Conservation (phyloP, 1,140 invertebrate species). For the Bombus turneri region DNA sequence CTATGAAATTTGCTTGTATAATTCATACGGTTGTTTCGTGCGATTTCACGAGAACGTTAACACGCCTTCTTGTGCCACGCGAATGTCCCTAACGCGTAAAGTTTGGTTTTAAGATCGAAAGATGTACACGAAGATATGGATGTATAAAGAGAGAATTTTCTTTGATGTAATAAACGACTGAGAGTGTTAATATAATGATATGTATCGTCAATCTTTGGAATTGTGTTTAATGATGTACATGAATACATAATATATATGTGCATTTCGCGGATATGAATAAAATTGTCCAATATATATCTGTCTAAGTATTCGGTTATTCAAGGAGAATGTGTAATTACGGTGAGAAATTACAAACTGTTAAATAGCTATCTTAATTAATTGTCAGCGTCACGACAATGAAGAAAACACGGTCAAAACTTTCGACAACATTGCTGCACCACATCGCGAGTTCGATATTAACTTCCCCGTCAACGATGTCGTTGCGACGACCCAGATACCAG, state of each 20-base stretch:
- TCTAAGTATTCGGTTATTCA: neutral
- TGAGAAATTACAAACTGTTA: neutral
- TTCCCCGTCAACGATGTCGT: neutral
- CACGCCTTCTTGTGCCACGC: neutral
- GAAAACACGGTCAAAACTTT: conserved; percentile 9
- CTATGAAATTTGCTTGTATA: conserved; percentile 21
- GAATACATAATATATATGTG: neutral
- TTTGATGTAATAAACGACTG: neutral
- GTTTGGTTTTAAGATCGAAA: neutral
- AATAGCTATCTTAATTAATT: conserved; percentile 2
- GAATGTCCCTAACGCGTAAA: neutral
- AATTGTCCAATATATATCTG: neutral
- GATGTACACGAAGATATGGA: neutral
- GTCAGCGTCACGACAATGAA: neutral
- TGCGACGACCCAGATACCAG: neutral
- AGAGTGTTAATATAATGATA: neutral
- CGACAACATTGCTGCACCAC: neutral
- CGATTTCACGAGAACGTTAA: neutral
- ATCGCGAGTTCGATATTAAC: conserved; percentile 2
- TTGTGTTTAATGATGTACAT: neutral
- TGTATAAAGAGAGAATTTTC: neutral
- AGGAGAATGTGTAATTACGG: neutral
- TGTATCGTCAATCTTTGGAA: neutral
- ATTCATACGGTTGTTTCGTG: conserved; percentile 1
- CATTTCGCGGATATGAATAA: neutral